These are phyloP conservation scores for Bibio marci DNA, from an alignment of 2,888 invertebrate species.

Conservation along the genomic window DNA sequence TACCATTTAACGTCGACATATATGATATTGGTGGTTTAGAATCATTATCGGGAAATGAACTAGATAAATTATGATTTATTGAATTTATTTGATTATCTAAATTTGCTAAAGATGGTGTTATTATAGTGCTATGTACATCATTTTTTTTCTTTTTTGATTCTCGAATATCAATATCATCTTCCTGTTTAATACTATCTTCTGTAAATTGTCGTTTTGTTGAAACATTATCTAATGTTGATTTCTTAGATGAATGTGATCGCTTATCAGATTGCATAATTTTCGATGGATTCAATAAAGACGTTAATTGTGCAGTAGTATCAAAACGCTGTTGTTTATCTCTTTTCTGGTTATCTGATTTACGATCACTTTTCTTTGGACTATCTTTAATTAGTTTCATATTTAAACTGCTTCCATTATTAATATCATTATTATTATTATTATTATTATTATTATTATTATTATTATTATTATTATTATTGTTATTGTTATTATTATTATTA, in stretches of 20 bases:
- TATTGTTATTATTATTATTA: constrained; percentile 2
- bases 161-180: constrained; percentile 7
- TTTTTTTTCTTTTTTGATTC: constrained; percentile 10
- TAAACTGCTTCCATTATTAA: background rate
- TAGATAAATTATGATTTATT: too few species aligned
- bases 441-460: background rate
- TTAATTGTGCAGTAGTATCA: too few species aligned
- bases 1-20: constrained; percentile 35
- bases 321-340: constrained; percentile 22
- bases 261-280: too few species aligned
- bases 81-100: too few species aligned
- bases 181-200: constrained; percentile 6
- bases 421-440: too few species aligned
- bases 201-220: constrained; percentile 9
- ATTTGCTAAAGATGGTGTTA: too few species aligned
- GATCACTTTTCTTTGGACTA: constrained; percentile 24
- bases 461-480: constrained; percentile 3
- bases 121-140: constrained; percentile 5
- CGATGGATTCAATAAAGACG: too few species aligned
- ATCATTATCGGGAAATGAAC: constrained; percentile 3
- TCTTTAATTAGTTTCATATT: constrained; percentile 16
- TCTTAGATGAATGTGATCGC: background rate
- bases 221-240: too few species aligned
- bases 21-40: constrained; percentile 4
- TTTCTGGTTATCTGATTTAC: constrained; percentile 17